These are phyloP conservation scores for Tuta absoluta DNA, from an alignment of 2,888 invertebrate genomes.

Conservation along the genomic window DNA sequence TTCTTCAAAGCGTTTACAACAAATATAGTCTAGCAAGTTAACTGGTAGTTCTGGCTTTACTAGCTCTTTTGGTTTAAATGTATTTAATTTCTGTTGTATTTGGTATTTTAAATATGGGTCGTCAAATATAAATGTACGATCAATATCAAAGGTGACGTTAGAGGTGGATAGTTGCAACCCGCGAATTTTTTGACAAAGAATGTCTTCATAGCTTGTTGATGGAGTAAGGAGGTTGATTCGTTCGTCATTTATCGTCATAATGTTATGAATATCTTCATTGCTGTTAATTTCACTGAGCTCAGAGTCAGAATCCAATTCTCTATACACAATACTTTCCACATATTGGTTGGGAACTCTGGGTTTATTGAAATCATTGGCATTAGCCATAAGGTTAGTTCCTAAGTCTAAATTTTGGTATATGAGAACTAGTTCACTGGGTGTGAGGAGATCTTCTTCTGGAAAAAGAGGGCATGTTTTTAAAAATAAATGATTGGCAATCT, in stretches of 20 bases:
- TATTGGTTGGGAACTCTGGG: constrained; percentile 56
- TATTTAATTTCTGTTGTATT: constrained; percentile 44
- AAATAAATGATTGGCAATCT: neutral
- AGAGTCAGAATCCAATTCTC: constrained; percentile 61
- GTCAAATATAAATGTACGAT: constrained; percentile 55
- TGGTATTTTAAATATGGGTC: constrained; percentile 59
- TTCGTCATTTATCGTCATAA: constrained; percentile 60
- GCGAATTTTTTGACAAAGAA: constrained; percentile 63
- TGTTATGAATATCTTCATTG: constrained; percentile 55
- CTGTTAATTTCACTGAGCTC: constrained; percentile 60
- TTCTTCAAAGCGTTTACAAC: constrained; percentile 65
- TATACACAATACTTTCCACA: constrained; percentile 66
- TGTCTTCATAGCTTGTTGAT: constrained; percentile 52
- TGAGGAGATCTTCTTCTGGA: constrained; percentile 45
- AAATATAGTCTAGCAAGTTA: constrained; percentile 67
- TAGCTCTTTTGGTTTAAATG: constrained; percentile 41
- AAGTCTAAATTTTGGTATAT: constrained; percentile 70
- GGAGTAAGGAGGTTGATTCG: constrained; percentile 57
- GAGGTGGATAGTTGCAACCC: constrained; percentile 54
- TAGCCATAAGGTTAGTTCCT: constrained; percentile 55
- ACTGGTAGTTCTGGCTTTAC: constrained; percentile 49
- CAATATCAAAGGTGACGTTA: constrained; percentile 46
- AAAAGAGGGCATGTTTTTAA: neutral
- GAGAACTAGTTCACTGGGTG: constrained; percentile 62
- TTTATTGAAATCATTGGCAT: constrained; percentile 43